phyloP scores from a whole-genome alignment of 2,113 vertebrate genomes.

The Alouatta palliata region DNA sequence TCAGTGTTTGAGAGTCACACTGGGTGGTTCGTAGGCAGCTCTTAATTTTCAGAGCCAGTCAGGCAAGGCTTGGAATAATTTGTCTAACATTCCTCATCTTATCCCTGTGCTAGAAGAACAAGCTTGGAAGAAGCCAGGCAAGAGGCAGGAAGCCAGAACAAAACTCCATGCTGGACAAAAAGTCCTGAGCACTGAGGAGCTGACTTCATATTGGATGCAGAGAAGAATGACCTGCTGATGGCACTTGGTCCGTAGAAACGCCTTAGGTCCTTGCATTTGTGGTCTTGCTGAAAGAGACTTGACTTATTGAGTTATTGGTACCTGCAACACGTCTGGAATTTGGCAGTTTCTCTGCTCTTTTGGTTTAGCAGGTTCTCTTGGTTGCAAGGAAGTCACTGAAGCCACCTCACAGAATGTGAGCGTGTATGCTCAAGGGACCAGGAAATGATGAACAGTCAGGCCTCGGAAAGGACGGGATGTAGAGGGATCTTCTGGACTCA shows the following conservation, averaged over 20 bases:
- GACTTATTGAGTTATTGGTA: neutral
- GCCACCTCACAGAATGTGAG: neutral
- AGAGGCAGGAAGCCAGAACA: neutral
- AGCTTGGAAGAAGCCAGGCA: neutral
- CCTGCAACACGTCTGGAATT: neutral
- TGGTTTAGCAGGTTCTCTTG: neutral
- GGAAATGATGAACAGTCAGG: neutral
- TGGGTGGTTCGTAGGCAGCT: neutral
- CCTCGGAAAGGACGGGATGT: too few relatives aligned
- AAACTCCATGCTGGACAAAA: neutral
- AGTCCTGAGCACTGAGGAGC: neutral
- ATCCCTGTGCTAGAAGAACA: neutral
- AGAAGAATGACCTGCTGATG: constrained; percentile 47
- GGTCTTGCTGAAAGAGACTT: constrained; percentile 62
- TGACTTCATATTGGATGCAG: neutral
- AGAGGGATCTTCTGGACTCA: neutral
- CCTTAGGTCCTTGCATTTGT: constrained; percentile 73
- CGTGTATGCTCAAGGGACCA: neutral
- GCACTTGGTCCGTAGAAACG: constrained; percentile 33
- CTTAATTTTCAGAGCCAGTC: neutral
- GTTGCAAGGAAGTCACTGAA: neutral
- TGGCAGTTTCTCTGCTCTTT: neutral
- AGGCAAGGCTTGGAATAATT: neutral
- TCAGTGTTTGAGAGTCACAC: neutral
- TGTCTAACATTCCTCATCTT: neutral